Conservation (phyloP, 2,113 vertebrate genomes). For the Gracilinanus agilis region DNA sequence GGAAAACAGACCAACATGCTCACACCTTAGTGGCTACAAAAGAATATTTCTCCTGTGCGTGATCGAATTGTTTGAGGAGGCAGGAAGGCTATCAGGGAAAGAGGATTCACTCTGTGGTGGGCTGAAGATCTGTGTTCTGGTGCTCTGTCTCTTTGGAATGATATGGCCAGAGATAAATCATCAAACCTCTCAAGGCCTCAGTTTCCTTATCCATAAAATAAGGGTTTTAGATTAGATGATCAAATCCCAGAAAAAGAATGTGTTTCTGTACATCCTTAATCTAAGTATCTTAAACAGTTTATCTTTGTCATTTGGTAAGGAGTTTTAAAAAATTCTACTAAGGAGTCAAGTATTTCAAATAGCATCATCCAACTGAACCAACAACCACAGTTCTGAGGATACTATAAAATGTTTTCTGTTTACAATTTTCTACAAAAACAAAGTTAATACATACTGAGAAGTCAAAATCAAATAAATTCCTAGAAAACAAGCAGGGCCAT, state of each 20-base stretch:
- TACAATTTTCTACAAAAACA: too few species aligned
- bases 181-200: not conserved
- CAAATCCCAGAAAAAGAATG: not conserved
- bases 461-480: too few species aligned
- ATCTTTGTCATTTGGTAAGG: too few species aligned
- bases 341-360: too few species aligned
- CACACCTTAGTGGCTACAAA: not conserved
- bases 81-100: not conserved
- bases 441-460: too few species aligned
- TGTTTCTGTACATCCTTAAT: not conserved
- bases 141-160: not conserved
- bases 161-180: not conserved
- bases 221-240: not conserved
- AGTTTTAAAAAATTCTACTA: too few species aligned
- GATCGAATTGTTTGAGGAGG: not conserved
- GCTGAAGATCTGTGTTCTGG: not conserved
- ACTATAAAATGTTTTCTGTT: too few species aligned
- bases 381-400: too few species aligned
- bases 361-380: too few species aligned
- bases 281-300: too few species aligned
- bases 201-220: not conserved
- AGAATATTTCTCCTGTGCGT: not conserved
- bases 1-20: not conserved
- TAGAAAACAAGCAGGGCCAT: too few species aligned
- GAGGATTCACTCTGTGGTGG: too few species aligned